Percentiles rank a stretch among this genome's conserved stretches.
These are phyloP conservation scores for Parauchenoglanis punctatus DNA, from an alignment of 2,797 vertebrate species.

Conservation along the genomic window DNA sequence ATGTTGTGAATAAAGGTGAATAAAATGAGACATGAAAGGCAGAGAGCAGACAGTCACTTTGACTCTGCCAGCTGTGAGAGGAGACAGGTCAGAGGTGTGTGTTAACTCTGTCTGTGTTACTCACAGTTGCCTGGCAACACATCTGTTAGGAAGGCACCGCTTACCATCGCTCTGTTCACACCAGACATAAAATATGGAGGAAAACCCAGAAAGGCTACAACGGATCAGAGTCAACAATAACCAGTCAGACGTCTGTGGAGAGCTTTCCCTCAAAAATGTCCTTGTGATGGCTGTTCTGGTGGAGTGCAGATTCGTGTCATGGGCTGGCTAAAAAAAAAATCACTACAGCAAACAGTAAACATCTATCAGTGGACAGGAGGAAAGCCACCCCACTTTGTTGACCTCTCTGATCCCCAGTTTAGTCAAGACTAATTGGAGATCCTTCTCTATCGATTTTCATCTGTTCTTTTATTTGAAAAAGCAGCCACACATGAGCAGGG, in stretches of 20 bases:
- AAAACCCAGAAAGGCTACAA: not conserved
- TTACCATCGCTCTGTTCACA: constrained; percentile 40
- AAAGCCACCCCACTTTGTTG: constrained; percentile 69
- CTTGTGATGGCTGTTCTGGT: constrained; percentile 49
- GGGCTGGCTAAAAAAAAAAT: constrained; percentile 63
- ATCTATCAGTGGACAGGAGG: constrained; percentile 61
- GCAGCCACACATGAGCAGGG: constrained; percentile 52
- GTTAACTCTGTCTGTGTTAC: constrained; percentile 49
- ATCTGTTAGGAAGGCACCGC: constrained; percentile 48
- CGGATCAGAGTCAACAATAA: constrained; percentile 28
- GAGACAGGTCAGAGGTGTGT: constrained; percentile 44
- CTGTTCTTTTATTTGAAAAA: constrained; percentile 75
- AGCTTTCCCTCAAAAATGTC: constrained; percentile 16
- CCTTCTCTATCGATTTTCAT: constrained; percentile 81
- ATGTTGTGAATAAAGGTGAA: constrained; percentile 10
- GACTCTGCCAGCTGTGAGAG: constrained; percentile 42
- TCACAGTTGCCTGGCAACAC: constrained; percentile 65
- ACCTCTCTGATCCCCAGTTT: constrained; percentile 75
- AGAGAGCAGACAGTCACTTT: constrained; percentile 25
- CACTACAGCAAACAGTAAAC: constrained; percentile 78
- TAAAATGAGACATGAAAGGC: constrained; percentile 14
- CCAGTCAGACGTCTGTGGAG: not conserved
- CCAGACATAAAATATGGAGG: constrained; percentile 34
- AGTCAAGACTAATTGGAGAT: constrained; percentile 74
- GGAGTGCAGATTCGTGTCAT: constrained; percentile 71